Evolutionary conservation across 2,797 vertebrate species (phyloP), one percentile per base, ranked within the genome.

Genomic region (Brachyalestes nurse): DNA sequence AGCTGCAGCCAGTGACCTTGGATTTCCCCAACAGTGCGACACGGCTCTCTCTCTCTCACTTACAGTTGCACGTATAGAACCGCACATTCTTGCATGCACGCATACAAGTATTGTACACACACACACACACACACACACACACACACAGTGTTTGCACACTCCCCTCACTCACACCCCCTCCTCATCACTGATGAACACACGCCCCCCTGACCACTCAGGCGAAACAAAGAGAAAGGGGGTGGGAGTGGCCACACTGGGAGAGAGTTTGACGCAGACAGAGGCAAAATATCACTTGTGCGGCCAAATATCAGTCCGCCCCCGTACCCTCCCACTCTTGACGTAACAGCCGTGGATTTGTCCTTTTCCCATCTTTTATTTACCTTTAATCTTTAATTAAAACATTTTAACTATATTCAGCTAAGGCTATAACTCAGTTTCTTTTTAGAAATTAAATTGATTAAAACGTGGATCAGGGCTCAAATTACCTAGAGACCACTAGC

Each of bases 1-100:
- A 73, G 58, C 82, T 78, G 61, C 75, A 80, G 82, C 86, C 75
- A 80, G 82, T 87, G 88, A 88, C 88, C 86, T 87, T 87, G 85
- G 81, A 78, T 88, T 87, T 84, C 77, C 74, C 71, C 70, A 82
- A 77, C 82, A 83, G 79, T 38, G 25, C 62, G 8, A 75, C 64
- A 80, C 64, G 77, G 72, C 76, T 77, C 70, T 66, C 74, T 82
- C 58, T 66, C 51, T 74, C 0, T 81, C 1, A 21, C 0, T 81
- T 9, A 45, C 9, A 45, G 42, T 1, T 45, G 42, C 53, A 55
- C 53, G 19, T 5, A n/a, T 10, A 45, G 1, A 10, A 6, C 9
- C 5, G 42, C 42, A 45, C 42, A 45, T 45, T 6, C 42, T 6
- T 45, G 42, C 42, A 45, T 45, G 42, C 42, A 45, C 74, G 71